These are phyloP conservation scores for Corythucha ciliata DNA, from an alignment of 2,888 invertebrate genomes.

Conservation along the genomic window DNA sequence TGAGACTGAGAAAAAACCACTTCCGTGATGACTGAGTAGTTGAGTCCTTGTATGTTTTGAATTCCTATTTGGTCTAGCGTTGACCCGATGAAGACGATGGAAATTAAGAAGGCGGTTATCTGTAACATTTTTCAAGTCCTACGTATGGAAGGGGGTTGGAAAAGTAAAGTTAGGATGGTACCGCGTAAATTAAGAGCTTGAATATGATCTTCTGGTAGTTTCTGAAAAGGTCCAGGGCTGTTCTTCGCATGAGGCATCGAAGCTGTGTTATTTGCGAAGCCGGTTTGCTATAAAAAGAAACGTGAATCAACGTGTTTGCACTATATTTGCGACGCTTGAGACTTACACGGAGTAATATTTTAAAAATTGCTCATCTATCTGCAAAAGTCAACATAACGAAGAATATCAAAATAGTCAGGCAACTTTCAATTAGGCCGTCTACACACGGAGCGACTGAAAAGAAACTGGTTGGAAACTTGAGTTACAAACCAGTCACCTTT, in stretches of 20 bases:
- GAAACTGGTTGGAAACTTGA: too few relatives aligned
- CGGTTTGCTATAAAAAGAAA: constrained; percentile 41
- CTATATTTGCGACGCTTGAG: constrained; percentile 1
- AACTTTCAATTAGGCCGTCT: too few relatives aligned
- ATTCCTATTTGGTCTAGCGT: constrained; percentile 44
- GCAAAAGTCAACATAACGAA: constrained; percentile 20
- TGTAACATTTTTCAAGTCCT: constrained; percentile 41
- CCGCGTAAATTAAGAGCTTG: constrained; percentile 52
- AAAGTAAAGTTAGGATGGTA: constrained; percentile 38
- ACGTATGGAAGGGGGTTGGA: background rate
- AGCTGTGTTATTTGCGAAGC: constrained; percentile 51
- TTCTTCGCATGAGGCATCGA: constrained; percentile 60
- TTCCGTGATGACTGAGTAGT: constrained; percentile 34
- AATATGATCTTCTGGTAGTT: constrained; percentile 54
- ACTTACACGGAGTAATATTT: constrained; percentile 34
- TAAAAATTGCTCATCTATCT: constrained; percentile 34
- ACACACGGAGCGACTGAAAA: too few relatives aligned
- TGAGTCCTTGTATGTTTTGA: constrained; percentile 35
- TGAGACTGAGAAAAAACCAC: constrained; percentile 34
- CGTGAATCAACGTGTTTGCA: background rate
- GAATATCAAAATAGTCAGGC: background rate
- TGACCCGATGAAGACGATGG: constrained; percentile 51
- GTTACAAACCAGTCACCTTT: too few relatives aligned
- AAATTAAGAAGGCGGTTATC: constrained; percentile 54
- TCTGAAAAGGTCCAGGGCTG: constrained; percentile 53